Conservation (phyloP, 2,888 invertebrate genomes). For the Stenotaenia linearis region DNA sequence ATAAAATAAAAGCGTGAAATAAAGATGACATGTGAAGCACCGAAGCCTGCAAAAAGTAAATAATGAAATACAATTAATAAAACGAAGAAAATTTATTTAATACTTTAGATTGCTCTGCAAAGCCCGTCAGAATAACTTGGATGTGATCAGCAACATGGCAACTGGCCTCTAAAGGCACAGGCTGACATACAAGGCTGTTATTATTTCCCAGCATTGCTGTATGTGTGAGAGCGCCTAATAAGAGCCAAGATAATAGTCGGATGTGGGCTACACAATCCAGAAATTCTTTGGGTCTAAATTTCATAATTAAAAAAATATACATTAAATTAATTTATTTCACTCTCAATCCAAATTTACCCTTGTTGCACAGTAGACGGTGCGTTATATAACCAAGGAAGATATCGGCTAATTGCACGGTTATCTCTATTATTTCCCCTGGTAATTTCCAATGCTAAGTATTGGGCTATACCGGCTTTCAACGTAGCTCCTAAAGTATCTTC, state of each 20-base stretch:
- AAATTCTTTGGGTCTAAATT: conserved; percentile 77
- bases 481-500: conserved; percentile 95
- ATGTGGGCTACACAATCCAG: conserved; percentile 93
- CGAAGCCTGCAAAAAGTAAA: conserved; percentile 56
- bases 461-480: conserved; percentile 88
- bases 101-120: conserved; percentile 86
- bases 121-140: conserved; percentile 92
- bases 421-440: conserved; percentile 77
- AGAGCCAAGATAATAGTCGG: conserved; percentile 88
- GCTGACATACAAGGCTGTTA: conserved; percentile 53
- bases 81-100: neutral
- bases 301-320: neutral
- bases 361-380: conserved; percentile 72
- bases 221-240: conserved; percentile 90
- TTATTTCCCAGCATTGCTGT: conserved; percentile 60
- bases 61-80: neutral
- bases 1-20: conserved; percentile 94
- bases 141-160: conserved; percentile 96
- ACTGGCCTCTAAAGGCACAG: conserved; percentile 91
- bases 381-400: conserved; percentile 85
- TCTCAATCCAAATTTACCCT: conserved; percentile 56
- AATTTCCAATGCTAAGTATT: conserved; percentile 79
- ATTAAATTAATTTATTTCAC: neutral
- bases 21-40: conserved; percentile 92
- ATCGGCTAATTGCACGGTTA: conserved; percentile 69